Conservation (phyloP, 2,797 vertebrate genomes). For the Brachyalestes nurse region DNA sequence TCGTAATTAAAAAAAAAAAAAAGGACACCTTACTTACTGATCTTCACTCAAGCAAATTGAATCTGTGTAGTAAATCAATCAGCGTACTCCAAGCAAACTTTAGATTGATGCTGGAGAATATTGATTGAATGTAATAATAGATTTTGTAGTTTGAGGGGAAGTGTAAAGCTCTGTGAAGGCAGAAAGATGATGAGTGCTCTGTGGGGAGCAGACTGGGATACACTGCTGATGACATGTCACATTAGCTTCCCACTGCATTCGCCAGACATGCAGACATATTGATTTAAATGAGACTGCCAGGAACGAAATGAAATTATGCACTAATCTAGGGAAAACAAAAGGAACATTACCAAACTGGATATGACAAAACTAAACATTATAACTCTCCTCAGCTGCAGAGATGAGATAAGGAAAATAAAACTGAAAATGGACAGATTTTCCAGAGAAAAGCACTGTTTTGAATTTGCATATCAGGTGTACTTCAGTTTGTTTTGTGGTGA, state of each 20-base stretch:
- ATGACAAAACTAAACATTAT: slow-evolving; percentile 34
- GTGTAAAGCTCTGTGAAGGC: slow-evolving; percentile 23
- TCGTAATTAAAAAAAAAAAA: slow-evolving; percentile 24
- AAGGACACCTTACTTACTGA: slow-evolving; percentile 25
- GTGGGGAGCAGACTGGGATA: slow-evolving; percentile 24
- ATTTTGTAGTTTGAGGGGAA: slow-evolving; percentile 30
- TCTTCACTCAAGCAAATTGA: slow-evolving; percentile 35
- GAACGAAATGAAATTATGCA: slow-evolving; percentile 19
- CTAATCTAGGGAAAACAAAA: slow-evolving; percentile 31
- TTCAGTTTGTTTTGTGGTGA: neutral
- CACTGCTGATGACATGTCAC: slow-evolving; percentile 25
- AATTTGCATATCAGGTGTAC: neutral
- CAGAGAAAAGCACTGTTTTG: neutral
- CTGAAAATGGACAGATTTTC: neutral
- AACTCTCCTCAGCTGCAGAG: neutral
- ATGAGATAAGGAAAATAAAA: neutral
- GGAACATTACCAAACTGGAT: neutral
- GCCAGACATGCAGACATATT: slow-evolving; percentile 31
- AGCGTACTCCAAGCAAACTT: slow-evolving; percentile 17
- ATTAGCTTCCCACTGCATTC: slow-evolving; percentile 31
- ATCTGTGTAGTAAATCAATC: slow-evolving; percentile 26
- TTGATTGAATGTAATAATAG: slow-evolving; percentile 43
- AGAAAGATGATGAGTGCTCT: slow-evolving; percentile 26
- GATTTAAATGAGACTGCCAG: slow-evolving; percentile 53
- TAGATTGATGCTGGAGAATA: slow-evolving; percentile 44